Percentiles rank a stretch among this genome's conserved stretches.
phyloP scores from a whole-genome alignment of 2,888 invertebrate species.

The Pachymerium ferrugineum region DNA sequence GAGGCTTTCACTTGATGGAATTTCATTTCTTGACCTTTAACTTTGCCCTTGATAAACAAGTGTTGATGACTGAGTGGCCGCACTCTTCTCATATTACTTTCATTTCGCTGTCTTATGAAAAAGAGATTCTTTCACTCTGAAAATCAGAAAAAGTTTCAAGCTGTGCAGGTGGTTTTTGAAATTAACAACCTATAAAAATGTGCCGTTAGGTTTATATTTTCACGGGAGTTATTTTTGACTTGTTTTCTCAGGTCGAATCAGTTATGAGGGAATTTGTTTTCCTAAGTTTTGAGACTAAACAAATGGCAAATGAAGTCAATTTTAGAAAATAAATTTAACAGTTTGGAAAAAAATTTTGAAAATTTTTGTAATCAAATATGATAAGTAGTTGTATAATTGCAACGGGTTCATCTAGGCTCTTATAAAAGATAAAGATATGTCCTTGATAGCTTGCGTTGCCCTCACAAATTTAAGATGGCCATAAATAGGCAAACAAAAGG shows the following conservation, averaged over 20 bases:
- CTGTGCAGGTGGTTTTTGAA: no score
- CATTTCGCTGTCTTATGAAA: background rate
- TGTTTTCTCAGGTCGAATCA: background rate
- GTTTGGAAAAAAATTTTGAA: background rate
- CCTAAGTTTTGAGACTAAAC: background rate
- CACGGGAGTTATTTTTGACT: background rate
- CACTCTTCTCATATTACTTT: constrained; percentile 6
- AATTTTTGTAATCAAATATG: no score
- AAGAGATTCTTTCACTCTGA: no score
- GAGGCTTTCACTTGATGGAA: background rate
- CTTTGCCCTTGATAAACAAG: constrained; percentile 10
- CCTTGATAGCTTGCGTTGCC: constrained; percentile 14
- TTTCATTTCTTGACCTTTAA: background rate
- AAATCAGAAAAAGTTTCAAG: no score
- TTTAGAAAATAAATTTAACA: no score
- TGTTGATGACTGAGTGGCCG: constrained; percentile 23
- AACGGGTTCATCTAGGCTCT: no score
- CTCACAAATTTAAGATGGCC: background rate
- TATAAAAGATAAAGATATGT: no score
- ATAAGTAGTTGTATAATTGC: no score
- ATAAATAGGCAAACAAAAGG: background rate
- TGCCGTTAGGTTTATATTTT: background rate
- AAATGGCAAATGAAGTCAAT: no score
- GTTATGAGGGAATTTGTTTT: background rate
- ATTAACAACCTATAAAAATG: no score